Base-by-base conservation (phyloP, 2,888 invertebrate species). In the Tenthredo mesomela region DNA sequence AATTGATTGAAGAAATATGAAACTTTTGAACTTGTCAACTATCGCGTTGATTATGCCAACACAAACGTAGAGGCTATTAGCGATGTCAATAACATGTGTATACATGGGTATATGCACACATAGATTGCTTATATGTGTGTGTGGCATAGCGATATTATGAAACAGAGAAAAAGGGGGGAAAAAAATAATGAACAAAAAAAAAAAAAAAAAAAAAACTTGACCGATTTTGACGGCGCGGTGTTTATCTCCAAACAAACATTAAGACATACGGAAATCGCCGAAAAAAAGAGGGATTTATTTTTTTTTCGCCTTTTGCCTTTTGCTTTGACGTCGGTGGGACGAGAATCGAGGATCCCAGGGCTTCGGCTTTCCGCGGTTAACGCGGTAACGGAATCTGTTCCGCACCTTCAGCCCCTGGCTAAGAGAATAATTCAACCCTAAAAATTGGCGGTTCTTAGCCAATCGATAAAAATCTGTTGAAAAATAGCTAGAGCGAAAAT, bases 341-440 rank as follows among this genome's bases (percentile, higher is more conserved):
- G 61, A 61, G 25, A 61, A 61, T 12, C 61, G 25, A 61, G 61
- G 25, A 25, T 25, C 12, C 25, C 21, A 6, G 33, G 67, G 67
- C 29, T 18, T 67, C 33, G 33, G 33, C 67, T 12, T 67, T 67
- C 67, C 67, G 67, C 67, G 67, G 67, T 67, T 33, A 15, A 33
- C 33, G 29, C 33, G 67, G 33, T 67, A 33, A 67, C 67, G 67
- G 18, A 33, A 67, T 67, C 29, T 33, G 29, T 15, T 33, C 10
- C n/a, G 40, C 18, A 40, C 71, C 40, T 21, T n/a, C n/a, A 33
- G 18, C 33, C 70, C 70, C 70, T 33, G 15, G 54, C 70, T 21
- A 21, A 71, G 40, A 73, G 71, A 43, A 73, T 43, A 40, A 73
- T 73, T 73, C 43, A 73, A 73, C 71, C 71, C 43, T 43, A 73